Evolutionary conservation across 2,888 invertebrate species (phyloP).

Genomic region (Polyploca ridens): DNA sequence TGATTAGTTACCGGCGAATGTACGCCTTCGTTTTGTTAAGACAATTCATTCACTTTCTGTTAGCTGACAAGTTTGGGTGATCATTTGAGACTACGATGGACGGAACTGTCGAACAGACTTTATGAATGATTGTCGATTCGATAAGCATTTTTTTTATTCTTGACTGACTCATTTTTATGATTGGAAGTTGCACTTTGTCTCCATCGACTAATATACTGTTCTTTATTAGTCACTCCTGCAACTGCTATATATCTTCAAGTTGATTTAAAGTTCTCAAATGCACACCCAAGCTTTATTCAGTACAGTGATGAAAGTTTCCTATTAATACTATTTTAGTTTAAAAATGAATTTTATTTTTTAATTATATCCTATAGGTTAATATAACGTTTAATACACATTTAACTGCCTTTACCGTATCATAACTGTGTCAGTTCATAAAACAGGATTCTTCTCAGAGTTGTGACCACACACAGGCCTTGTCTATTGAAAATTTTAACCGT

Average conservation of each 20-base stretch:
- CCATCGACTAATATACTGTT: background rate
- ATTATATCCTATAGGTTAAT: conserved; percentile 7
- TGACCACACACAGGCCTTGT: conserved; percentile 71
- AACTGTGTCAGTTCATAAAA: conserved; percentile 39
- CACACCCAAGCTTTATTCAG: conserved; percentile 14
- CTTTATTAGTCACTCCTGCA: background rate
- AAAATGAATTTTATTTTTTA: conserved; percentile 12
- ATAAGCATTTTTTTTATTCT: no score
- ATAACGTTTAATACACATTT: background rate
- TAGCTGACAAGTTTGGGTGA: background rate
- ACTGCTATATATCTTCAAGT: background rate
- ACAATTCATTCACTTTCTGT: conserved; percentile 18
- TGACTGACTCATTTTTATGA: no score
- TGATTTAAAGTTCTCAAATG: background rate
- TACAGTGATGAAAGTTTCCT: conserved; percentile 10
- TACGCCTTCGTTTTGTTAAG: background rate
- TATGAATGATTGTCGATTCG: no score
- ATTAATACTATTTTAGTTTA: conserved; percentile 11
- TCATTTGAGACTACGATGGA: background rate
- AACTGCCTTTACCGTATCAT: conserved; percentile 14
- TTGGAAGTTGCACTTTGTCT: background rate
- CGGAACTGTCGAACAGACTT: background rate
- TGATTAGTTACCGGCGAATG: conserved; percentile 45
- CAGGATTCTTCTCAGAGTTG: conserved; percentile 68
- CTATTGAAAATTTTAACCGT: conserved; percentile 52